Percentiles rank a stretch among this genome's conserved stretches.
Conservation (phyloP, 2,113 vertebrate genomes). For the Climacteris rufus region DNA sequence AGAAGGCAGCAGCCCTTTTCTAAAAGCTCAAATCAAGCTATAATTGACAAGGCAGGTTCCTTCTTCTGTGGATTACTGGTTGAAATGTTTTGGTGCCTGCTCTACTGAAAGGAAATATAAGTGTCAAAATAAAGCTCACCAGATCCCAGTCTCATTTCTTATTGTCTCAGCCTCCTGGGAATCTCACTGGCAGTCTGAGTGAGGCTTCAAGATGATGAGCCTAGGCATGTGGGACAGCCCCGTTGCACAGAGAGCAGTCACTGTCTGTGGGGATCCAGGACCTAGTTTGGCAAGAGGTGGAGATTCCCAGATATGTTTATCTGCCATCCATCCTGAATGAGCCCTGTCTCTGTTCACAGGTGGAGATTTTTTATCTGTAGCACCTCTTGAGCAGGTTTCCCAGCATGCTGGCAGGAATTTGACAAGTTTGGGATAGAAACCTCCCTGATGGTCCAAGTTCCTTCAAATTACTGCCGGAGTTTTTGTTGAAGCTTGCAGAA, state of each 20-base stretch:
- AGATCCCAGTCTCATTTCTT: background rate
- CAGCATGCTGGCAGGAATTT: background rate
- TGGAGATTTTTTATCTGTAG: background rate
- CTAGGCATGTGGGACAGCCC: background rate
- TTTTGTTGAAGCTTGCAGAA: background rate
- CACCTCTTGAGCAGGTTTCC: background rate
- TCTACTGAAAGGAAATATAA: background rate
- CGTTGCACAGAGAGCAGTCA: background rate
- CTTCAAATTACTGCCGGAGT: background rate
- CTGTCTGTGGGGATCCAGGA: background rate
- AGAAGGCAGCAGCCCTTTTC: background rate
- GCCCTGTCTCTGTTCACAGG: background rate
- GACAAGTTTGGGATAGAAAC: background rate
- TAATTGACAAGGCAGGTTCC: background rate
- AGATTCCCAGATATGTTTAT: background rate
- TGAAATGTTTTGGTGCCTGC: background rate
- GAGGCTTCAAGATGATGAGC: background rate
- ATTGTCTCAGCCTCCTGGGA: background rate
- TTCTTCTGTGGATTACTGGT: background rate
- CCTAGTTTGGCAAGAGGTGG: background rate
- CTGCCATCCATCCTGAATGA: rapidly evolving
- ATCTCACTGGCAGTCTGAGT: background rate
- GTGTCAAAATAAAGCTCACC: background rate
- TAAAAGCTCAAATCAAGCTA: background rate
- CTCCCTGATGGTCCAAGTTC: background rate